Evolutionary conservation across 2,797 vertebrate species (phyloP), one percentile per base, ranked within the genome.

Genomic region (Eptatretus atami): DNA sequence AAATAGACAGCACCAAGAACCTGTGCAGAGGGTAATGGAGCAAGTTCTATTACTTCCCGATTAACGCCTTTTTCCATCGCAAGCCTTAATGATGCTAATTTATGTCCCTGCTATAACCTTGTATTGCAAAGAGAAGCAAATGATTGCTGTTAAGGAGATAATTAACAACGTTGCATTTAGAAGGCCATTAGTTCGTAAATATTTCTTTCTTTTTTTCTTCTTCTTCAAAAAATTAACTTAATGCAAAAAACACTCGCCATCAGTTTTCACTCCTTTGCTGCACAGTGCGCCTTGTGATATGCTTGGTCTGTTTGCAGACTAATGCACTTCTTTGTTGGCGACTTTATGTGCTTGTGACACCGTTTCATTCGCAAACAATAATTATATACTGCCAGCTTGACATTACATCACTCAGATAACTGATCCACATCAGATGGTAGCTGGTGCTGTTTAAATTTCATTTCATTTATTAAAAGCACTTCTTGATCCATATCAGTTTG

Each of bases 101-200:
- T 61, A 61, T 61, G 57, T 61, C 24, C 57, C 57, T n/a, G 24
- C 57, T n/a, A 61, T 61, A 61, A 25, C 57, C 57, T 61, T 61
- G 24, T 12, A 61, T n/a, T 61, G 57, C 24, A 61, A n/a, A 61
- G 57, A 61, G 57, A n/a, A 61, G 24, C 10, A 12, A 25, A 61
- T n/a, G 9, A 61, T n/a, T n/a, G 57, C 57, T 61, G 57, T 61
- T 61, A 10, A 25, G 24, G 57, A 61, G 57, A 61, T 61, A 61
- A 61, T 61, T 61, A 61, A 61, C 57, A 61, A 25, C 57, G 57
- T 61, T 61, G 57, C 57, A 61, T 61, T 61, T 61, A 61, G 24
- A 25, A 61, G 24, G 57, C 57, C 15, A 61, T 61, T 61, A 61
- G 57, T 61, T n/a, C 24, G 57, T 61, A 61, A 61, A 61, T 61